A percentile compares a stretch with the other conserved stretches of the same genome.
phyloP scores from a whole-genome alignment of 2,888 invertebrate genomes.

The Melanchra persicariae region DNA sequence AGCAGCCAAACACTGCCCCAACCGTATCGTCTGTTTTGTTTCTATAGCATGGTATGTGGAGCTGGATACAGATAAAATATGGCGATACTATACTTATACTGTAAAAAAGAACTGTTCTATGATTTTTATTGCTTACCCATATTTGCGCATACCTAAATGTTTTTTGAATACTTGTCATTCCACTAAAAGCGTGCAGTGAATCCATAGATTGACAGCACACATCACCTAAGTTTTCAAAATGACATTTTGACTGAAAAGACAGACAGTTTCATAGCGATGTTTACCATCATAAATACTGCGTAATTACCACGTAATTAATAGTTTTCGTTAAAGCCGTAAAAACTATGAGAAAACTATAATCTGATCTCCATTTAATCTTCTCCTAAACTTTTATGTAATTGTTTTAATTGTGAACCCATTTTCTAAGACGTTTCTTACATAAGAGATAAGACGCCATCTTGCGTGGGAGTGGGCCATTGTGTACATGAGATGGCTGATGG shows the following conservation, averaged over 20 bases:
- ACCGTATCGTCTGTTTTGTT: too few species aligned
- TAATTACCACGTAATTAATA: constrained; percentile 32
- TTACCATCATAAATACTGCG: constrained; percentile 22
- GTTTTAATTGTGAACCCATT: constrained; percentile 64
- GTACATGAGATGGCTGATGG: constrained; percentile 50
- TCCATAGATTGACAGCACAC: too few species aligned
- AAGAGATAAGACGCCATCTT: constrained; percentile 60
- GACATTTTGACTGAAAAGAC: neutral
- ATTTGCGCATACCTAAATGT: too few species aligned
- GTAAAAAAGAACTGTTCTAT: too few species aligned
- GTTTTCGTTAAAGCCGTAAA: constrained; percentile 14
- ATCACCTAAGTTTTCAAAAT: too few species aligned
- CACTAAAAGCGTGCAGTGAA: too few species aligned
- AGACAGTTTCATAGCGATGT: neutral
- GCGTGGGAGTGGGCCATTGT: constrained; percentile 61
- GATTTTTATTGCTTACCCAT: too few species aligned
- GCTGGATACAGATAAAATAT: too few species aligned
- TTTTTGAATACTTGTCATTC: too few species aligned
- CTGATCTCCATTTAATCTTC: constrained; percentile 54
- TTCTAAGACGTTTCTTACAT: constrained; percentile 56
- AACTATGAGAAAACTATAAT: constrained; percentile 53
- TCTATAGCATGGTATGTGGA: too few species aligned
- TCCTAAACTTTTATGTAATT: constrained; percentile 64
- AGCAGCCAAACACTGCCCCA: too few species aligned
- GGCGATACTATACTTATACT: too few species aligned